Evolutionary conservation across 2,888 invertebrate genomes (phyloP).

Genomic region (Listrodromus nycthemerus): DNA sequence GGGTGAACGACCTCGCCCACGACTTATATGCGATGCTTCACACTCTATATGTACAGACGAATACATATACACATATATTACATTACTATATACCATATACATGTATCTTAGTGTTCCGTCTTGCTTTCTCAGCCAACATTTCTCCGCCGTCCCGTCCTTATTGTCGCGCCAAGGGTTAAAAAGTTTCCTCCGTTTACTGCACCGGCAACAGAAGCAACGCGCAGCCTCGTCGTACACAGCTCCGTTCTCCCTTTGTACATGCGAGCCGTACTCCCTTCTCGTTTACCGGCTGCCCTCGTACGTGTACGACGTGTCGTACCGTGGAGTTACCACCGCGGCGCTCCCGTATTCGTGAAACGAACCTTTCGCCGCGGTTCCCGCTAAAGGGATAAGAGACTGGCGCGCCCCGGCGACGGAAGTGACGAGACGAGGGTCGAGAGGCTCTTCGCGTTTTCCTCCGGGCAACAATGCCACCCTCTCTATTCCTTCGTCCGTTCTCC

Average conservation of each 20-base stretch:
- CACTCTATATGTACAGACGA: neutral
- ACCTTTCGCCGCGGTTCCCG: constrained; percentile 24
- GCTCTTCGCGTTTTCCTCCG: constrained; percentile 28
- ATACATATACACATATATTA: constrained; percentile 11
- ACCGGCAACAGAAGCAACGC: constrained; percentile 18
- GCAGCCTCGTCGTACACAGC: constrained; percentile 9
- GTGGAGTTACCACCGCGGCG: neutral
- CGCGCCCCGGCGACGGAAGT: constrained; percentile 7
- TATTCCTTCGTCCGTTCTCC: constrained; percentile 29
- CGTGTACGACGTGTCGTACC: neutral
- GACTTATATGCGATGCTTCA: constrained; percentile 1
- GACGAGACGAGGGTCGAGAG: constrained; percentile 48
- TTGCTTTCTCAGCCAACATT: constrained; percentile 41
- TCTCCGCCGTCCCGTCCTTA: constrained; percentile 22
- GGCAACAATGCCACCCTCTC: constrained; percentile 42
- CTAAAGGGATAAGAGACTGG: constrained; percentile 7
- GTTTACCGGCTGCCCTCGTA: constrained; percentile 13
- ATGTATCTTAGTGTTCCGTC: constrained; percentile 23
- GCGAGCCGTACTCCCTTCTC: constrained; percentile 3
- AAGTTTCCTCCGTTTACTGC: constrained; percentile 31
- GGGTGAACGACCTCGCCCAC: constrained; percentile 62
- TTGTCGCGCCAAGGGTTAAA: constrained; percentile 24
- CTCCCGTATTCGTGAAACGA: constrained; percentile 15
- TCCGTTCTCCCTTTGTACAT: constrained; percentile 5
- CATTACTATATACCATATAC: constrained; percentile 7